A percentile compares a stretch with the other conserved stretches of the same genome.
phyloP scores from a whole-genome alignment of 2,113 vertebrate species.

The Saguinus imperator region DNA sequence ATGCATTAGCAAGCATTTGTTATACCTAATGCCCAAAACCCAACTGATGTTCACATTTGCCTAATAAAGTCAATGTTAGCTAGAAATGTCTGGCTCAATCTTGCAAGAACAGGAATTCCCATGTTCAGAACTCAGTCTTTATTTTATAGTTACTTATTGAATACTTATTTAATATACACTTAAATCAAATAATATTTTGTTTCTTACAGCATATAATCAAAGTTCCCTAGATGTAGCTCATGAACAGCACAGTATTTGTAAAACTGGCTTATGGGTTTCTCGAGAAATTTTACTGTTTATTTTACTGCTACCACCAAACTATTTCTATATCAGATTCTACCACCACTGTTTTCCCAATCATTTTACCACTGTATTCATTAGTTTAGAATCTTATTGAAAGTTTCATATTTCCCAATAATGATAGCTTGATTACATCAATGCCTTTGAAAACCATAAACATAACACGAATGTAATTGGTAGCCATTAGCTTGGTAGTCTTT shows the following conservation, averaged over 20 bases:
- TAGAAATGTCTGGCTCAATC: neutral
- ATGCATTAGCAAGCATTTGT: neutral
- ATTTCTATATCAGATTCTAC: neutral
- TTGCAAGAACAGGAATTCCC: neutral
- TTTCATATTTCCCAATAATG: neutral
- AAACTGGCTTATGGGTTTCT: neutral
- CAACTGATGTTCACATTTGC: neutral
- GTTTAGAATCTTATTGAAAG: neutral
- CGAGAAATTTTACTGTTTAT: neutral
- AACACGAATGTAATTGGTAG: neutral
- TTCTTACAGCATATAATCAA: neutral
- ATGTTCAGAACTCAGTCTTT: neutral
- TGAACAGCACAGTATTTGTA: neutral
- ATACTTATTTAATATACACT: neutral
- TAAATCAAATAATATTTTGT: neutral
- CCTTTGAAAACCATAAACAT: slow-evolving; percentile 12
- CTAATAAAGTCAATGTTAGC: neutral
- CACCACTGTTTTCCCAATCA: neutral
- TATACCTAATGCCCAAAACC: neutral
- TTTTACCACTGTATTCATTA: neutral
- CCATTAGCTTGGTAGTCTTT: neutral
- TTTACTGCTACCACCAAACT: neutral
- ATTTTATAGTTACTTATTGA: neutral
- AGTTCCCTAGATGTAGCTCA: neutral
- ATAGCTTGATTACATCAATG: neutral